Conservation (phyloP, 2,888 invertebrate genomes). For the Papilio gigon region DNA sequence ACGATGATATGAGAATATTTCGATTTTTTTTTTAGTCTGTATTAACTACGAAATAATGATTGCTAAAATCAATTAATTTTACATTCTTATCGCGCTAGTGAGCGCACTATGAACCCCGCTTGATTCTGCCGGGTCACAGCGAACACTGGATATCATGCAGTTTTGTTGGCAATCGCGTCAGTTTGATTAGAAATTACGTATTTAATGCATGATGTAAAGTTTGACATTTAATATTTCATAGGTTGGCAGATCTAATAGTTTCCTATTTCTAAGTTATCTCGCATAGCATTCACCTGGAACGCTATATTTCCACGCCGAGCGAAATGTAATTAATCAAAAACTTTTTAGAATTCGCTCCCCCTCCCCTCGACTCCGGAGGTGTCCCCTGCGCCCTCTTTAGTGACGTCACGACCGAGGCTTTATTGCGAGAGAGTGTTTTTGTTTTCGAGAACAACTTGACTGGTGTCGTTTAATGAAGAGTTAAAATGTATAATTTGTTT, state of each 20-base stretch:
- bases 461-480: slow-evolving; percentile 36
- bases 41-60: too few relatives aligned
- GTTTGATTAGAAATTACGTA: not conserved
- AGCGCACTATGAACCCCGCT: too few relatives aligned
- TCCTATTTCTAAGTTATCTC: slow-evolving; percentile 51
- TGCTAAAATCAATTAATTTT: too few relatives aligned
- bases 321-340: slow-evolving; percentile 82
- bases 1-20: not conserved
- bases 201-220: not conserved
- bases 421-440: slow-evolving; percentile 32
- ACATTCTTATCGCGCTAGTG: too few relatives aligned
- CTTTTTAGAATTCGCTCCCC: slow-evolving; percentile 62
- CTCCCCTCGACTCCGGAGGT: slow-evolving; percentile 41
- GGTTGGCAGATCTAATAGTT: slow-evolving; percentile 45
- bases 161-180: too few relatives aligned
- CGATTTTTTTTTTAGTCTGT: not conserved
- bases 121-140: too few relatives aligned
- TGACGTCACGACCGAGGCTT: slow-evolving; percentile 44
- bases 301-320: slow-evolving; percentile 73
- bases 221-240: slow-evolving; percentile 8
- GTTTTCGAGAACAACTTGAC: slow-evolving; percentile 33
- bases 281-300: slow-evolving; percentile 72
- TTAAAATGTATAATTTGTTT: slow-evolving; percentile 35
- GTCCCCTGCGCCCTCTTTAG: slow-evolving; percentile 32
- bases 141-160: too few relatives aligned